Conservation (phyloP, 2,888 invertebrate species). For the Chromoteleia sp. region DNA sequence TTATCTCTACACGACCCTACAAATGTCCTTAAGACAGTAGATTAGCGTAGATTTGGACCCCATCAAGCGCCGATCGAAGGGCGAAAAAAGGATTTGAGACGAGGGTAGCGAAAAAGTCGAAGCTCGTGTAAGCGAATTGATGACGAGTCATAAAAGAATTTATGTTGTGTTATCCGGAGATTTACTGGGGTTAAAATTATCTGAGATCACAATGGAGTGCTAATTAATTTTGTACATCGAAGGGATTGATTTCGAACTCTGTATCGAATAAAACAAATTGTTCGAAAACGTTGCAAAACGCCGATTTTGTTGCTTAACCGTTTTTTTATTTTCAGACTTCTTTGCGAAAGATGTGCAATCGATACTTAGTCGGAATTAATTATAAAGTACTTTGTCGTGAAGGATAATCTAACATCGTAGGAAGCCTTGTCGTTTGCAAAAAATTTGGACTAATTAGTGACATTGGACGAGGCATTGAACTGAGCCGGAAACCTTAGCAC, state of each 20-base stretch:
- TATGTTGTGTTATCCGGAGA: constrained; percentile 20
- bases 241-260: background rate
- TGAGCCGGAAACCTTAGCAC: constrained; percentile 33
- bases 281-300: background rate
- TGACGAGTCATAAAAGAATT: constrained; percentile 21
- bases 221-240: constrained; percentile 22
- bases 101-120: constrained; percentile 10
- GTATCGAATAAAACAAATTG: background rate
- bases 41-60: constrained; percentile 10
- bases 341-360: constrained; percentile 3
- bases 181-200: constrained; percentile 16
- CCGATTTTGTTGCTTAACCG: background rate
- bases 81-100: constrained; percentile 12
- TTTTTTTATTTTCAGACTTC: constrained; percentile 7
- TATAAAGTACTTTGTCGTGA: constrained; percentile 4
- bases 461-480: constrained; percentile 19
- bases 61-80: background rate
- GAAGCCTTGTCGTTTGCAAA: constrained; percentile 20
- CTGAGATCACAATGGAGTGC: constrained; percentile 6
- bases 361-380: constrained; percentile 20
- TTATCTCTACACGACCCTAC: constrained; percentile 10
- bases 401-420: constrained; percentile 19
- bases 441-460: constrained; percentile 40
- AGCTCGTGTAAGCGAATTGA: constrained; percentile 8
- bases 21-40: constrained; percentile 16